Percentiles rank a stretch among this genome's conserved stretches.
Conservation (phyloP, 2,888 invertebrate genomes). For the Agrochola litura region DNA sequence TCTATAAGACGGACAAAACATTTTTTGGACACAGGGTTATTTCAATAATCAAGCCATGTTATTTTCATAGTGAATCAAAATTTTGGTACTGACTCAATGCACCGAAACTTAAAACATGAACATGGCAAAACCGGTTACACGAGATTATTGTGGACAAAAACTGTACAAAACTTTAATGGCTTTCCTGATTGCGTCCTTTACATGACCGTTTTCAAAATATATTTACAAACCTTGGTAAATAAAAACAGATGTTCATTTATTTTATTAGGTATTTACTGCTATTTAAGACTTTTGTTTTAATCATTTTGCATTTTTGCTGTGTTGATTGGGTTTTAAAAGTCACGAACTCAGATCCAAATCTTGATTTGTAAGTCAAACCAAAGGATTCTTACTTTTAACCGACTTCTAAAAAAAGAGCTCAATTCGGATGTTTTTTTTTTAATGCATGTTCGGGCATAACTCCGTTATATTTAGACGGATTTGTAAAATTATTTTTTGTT, state of each 20-base stretch:
- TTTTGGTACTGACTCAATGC: neutral
- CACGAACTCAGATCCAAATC: neutral
- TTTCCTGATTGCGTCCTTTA: conserved; percentile 35
- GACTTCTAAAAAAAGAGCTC: too few relatives aligned
- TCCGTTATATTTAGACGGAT: too few relatives aligned
- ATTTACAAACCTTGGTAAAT: neutral
- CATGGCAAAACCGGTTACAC: conserved; percentile 28
- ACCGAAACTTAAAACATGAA: neutral
- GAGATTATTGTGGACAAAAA: conserved; percentile 17
- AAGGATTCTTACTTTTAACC: neutral
- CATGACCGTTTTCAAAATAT: conserved; percentile 13
- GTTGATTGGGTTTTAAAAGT: neutral
- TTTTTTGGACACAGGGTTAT: too few relatives aligned
- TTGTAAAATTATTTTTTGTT: too few relatives aligned
- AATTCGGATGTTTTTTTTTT: too few relatives aligned
- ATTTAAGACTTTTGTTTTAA: neutral
- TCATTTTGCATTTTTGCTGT: neutral
- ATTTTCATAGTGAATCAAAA: conserved; percentile 3
- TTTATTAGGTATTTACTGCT: neutral
- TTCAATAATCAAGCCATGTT: neutral
- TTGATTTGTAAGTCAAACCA: neutral
- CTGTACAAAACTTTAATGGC: neutral
- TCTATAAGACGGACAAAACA: too few relatives aligned
- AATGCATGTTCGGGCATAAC: too few relatives aligned
- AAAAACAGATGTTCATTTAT: neutral